These are phyloP conservation scores for Psittacula echo DNA, from an alignment of 2,797 vertebrate species.

Conservation along the genomic window DNA sequence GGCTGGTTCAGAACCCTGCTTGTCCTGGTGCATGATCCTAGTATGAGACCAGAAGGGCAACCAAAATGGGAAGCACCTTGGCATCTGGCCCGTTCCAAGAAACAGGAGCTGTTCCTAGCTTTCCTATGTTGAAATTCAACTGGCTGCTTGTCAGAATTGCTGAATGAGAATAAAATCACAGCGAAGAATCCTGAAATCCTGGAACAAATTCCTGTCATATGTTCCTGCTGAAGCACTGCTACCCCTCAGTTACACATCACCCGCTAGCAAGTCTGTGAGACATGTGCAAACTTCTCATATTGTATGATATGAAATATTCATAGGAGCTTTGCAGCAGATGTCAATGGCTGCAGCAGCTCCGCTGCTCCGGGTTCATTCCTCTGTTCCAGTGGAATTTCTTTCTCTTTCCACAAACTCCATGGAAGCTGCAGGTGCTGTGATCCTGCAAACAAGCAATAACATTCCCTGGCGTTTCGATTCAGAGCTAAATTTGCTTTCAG, in stretches of 20 bases:
- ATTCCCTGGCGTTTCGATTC: not conserved
- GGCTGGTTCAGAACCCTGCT: not conserved
- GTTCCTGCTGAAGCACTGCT: constrained; percentile 15
- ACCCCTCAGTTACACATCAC: constrained; percentile 40
- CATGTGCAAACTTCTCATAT: constrained; percentile 26
- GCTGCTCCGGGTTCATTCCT: not conserved
- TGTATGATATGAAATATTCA: constrained; percentile 42
- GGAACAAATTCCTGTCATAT: constrained; percentile 35
- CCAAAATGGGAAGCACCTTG: not conserved
- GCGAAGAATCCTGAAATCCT: constrained; percentile 28
- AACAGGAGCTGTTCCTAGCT: not conserved
- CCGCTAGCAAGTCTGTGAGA: not conserved
- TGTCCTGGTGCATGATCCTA: accelerated
- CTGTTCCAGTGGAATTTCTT: not conserved
- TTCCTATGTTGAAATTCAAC: not conserved
- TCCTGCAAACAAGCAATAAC: constrained; percentile 10
- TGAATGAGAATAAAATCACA: constrained; percentile 18
- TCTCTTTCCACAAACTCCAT: not conserved
- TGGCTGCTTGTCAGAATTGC: constrained; percentile 26
- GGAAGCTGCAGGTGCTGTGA: constrained; percentile 28
- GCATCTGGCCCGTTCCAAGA: not conserved
- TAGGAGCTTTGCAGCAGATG: constrained; percentile 47
- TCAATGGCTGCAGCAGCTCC: constrained; percentile 22
- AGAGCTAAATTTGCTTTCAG: not conserved
- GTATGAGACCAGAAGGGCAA: not conserved